Percentiles rank a stretch among this genome's conserved stretches.
These are phyloP conservation scores for Aptenodytes forsteri DNA, from an alignment of 2,113 vertebrate species.

Conservation along the genomic window DNA sequence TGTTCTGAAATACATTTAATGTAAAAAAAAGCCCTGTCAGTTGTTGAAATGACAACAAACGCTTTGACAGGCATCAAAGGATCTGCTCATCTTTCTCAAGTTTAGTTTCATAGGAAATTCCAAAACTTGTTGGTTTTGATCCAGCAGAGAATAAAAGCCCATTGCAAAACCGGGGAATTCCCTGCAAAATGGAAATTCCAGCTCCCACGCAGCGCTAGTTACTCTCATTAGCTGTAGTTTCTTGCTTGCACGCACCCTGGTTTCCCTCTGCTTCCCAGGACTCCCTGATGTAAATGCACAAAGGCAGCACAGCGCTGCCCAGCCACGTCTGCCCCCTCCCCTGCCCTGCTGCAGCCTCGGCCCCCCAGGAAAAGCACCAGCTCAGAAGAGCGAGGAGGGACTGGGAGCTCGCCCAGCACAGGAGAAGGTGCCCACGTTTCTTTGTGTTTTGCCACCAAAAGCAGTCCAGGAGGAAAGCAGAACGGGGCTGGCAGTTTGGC, in stretches of 20 bases:
- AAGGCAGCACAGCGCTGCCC: not conserved
- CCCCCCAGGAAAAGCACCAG: not conserved
- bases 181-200: not conserved
- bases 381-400: not conserved
- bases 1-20: not conserved
- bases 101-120: not conserved
- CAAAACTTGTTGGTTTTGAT: not conserved
- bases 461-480: not conserved
- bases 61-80: not conserved
- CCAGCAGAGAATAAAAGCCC: not conserved
- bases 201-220: not conserved
- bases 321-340: not conserved
- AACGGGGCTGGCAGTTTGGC: not conserved
- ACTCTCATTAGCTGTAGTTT: not conserved
- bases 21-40: not conserved
- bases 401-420: not conserved
- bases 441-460: not conserved
- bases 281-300: fast-evolving
- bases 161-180: conserved; percentile 12
- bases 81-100: not conserved
- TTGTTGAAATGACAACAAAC: not conserved
- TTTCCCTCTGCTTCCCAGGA: not conserved
- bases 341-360: not conserved
- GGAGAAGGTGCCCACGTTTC: not conserved
- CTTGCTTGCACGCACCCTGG: not conserved